Percentiles rank a stretch among this genome's conserved stretches.
These are phyloP conservation scores for Geotrupes spiniger DNA, from an alignment of 2,888 invertebrate species.

Conservation along the genomic window DNA sequence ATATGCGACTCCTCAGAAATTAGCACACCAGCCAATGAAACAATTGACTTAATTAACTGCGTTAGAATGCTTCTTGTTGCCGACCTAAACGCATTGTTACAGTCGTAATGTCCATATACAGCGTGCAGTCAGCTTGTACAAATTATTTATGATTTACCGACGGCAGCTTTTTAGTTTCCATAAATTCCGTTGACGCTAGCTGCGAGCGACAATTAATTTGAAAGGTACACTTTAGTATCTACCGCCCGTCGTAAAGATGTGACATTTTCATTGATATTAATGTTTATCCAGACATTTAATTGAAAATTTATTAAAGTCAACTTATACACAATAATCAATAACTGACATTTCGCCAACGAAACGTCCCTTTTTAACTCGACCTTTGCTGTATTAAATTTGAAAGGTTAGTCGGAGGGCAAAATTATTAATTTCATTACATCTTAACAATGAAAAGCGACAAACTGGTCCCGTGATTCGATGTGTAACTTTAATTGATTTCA, in stretches of 20 bases:
- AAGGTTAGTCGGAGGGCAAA: no score
- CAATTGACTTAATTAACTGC: slow-evolving; percentile 3
- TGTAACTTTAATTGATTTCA: no score
- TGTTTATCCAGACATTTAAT: no score
- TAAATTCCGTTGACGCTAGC: neutral
- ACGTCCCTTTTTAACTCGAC: no score
- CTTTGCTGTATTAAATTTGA: no score
- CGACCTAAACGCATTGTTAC: neutral
- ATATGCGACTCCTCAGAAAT: neutral
- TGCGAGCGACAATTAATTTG: neutral
- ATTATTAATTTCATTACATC: no score
- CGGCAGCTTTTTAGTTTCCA: slow-evolving; percentile 1
- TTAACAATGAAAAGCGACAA: no score
- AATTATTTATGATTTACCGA: neutral
- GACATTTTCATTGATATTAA: no score
- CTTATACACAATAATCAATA: neutral
- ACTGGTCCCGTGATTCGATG: no score
- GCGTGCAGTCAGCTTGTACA: neutral
- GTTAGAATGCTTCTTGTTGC: neutral
- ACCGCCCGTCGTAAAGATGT: no score
- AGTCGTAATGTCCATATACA: neutral
- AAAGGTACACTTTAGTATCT: no score
- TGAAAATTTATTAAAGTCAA: no score
- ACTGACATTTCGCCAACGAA: slow-evolving; percentile 1
- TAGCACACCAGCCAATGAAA: slow-evolving; percentile 4